Evolutionary conservation across 2,888 invertebrate genomes (phyloP), one percentile per base, ranked within the genome.

Genomic region (Thymelicus sylvestris): DNA sequence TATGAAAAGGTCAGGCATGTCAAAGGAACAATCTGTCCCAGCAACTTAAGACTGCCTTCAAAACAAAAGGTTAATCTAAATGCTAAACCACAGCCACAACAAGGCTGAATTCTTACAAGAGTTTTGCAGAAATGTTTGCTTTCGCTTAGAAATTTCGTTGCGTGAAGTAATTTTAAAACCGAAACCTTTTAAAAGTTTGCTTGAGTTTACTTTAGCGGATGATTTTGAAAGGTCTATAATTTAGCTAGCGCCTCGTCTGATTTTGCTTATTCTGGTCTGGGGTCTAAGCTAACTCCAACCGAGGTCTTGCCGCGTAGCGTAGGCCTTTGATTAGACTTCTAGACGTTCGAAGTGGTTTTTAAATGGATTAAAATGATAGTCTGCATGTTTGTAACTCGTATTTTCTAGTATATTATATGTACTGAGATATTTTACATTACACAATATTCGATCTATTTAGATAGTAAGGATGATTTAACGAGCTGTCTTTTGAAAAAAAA

Each of bases 41-140:
- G n/a, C 13, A 59, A 38, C n/a, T 38, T n/a, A 12, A 59, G 38
- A 59, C 39, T 57, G 13, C 38, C 13, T n/a, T 31, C 24, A n/a
- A 59, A 59, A 59, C 38, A 59, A 59, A 38, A 39, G 59, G 38
- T 39, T 59, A 38, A 59, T 59, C 38, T 59, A 38, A 59, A 59
- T 59, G 59, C 38, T 38, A 59, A 59, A 59, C n/a, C n/a, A 39
- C 38, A 12, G 13, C 55, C 2, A 59, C 39, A 38, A 59, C 39
- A 31, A 38, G n/a, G 13, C 38, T 13, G 57, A 24, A 57, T 59
- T 59, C 38, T 59, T 39, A n/a, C 31, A 1, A 38, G 24, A 55
- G 24, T 55, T 55, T 55, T 15, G 47, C 13, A 52, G 24, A 59
- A 59, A 59, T 39, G 38, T 59, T 59, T 39, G 12, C 24, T 55